Percentiles rank a stretch among this genome's conserved stretches.
phyloP scores from a whole-genome alignment of 2,113 vertebrate genomes.

The Spilogale gracilis region DNA sequence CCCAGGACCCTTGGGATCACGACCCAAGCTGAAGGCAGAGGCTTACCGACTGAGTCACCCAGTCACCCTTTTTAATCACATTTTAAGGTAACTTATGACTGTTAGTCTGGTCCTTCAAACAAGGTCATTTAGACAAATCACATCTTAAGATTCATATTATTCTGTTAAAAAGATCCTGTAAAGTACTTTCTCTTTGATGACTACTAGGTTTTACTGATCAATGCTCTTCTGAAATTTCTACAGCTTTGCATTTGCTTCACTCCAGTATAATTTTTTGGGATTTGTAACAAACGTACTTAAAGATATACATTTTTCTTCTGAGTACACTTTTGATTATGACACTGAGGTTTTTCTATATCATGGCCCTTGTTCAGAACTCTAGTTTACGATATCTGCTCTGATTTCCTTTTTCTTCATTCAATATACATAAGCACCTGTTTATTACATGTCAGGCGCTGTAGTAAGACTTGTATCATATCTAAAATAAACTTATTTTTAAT shows the following conservation, averaged over 20 bases:
- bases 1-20: no score
- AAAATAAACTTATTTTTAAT: constrained; percentile 32
- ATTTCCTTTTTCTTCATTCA: constrained; percentile 36
- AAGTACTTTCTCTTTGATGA: constrained; percentile 40
- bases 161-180: constrained; percentile 21
- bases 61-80: neutral
- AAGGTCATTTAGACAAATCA: neutral
- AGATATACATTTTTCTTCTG: constrained; percentile 15
- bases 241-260: constrained; percentile 1
- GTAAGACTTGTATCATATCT: neutral
- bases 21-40: no score
- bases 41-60: no score
- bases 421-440: neutral
- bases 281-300: neutral
- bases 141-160: neutral
- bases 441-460: neutral
- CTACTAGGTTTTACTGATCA: neutral
- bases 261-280: neutral
- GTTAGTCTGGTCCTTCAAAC: neutral
- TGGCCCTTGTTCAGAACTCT: neutral
- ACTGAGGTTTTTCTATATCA: neutral
- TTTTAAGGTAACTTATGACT: neutral
- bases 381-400: neutral
- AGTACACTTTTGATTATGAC: neutral
- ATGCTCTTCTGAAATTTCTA: neutral